Percentiles rank a stretch among this genome's conserved stretches.
Evolutionary conservation across 2,113 vertebrate species (phyloP).

Genomic region (Onychostruthus taczanowskii): DNA sequence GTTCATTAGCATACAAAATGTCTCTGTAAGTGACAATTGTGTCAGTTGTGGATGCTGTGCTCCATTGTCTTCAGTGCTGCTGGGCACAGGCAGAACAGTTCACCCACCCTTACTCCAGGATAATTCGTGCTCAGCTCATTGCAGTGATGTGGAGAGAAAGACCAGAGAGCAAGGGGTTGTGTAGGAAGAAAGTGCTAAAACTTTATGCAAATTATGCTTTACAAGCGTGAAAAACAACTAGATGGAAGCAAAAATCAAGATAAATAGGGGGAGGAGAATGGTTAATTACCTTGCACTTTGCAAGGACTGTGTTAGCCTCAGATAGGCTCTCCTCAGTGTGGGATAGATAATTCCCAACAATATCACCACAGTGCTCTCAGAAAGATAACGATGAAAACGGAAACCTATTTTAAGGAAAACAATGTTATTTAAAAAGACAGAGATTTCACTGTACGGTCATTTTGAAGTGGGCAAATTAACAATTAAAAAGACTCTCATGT

Average conservation of each 20-base stretch:
- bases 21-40: slow-evolving; percentile 17
- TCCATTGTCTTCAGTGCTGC: slow-evolving; percentile 35
- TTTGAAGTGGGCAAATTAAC: slow-evolving; percentile 66
- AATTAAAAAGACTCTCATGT: slow-evolving; percentile 69
- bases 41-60: not conserved
- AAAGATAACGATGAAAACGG: slow-evolving; percentile 37
- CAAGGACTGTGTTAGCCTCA: slow-evolving; percentile 48
- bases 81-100: not conserved
- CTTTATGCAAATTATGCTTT: slow-evolving; percentile 31
- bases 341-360: slow-evolving; percentile 47
- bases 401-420: slow-evolving; percentile 53
- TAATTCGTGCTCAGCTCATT: not conserved
- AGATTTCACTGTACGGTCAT: slow-evolving; percentile 56
- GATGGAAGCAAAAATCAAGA: slow-evolving; percentile 61
- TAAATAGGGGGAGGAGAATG: slow-evolving; percentile 55
- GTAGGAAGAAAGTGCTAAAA: slow-evolving; percentile 47
- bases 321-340: slow-evolving; percentile 39
- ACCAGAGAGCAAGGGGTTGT: not conserved
- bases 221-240: slow-evolving; percentile 30
- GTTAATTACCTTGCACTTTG: slow-evolving; percentile 50
- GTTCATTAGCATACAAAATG: slow-evolving; percentile 57
- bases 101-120: not conserved
- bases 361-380: slow-evolving; percentile 12
- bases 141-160: not conserved
- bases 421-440: slow-evolving; percentile 42